Conservation (phyloP, 64 coral and sea anemone species). For the Catalaphyllia jardinei region DNA sequence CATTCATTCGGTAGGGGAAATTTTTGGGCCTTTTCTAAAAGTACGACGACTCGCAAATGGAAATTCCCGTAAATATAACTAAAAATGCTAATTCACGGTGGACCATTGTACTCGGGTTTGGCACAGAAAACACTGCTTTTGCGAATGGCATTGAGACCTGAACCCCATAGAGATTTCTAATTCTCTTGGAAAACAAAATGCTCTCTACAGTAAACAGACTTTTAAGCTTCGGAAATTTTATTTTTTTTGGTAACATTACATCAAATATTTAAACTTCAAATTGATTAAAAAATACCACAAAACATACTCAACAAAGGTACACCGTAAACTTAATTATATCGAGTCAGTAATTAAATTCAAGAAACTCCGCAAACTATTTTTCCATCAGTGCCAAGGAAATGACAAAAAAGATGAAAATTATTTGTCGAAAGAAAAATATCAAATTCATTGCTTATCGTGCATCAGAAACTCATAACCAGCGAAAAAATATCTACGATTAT, state of each 20-base stretch:
- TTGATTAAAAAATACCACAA: background rate
- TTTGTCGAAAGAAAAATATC: slow-evolving; percentile 8
- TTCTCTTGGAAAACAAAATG: too few species aligned
- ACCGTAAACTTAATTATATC: background rate
- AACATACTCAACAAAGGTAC: background rate
- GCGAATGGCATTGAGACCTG: too few species aligned
- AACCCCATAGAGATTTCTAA: too few species aligned
- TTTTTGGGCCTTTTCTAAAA: too few species aligned
- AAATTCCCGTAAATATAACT: too few species aligned
- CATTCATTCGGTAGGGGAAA: too few species aligned
- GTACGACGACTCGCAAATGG: too few species aligned
- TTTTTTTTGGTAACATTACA: background rate
- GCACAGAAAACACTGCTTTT: too few species aligned
- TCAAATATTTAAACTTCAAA: background rate
- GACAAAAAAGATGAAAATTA: background rate
- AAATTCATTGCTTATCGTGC: background rate
- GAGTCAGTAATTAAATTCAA: background rate
- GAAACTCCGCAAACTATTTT: background rate
- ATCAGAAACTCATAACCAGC: background rate
- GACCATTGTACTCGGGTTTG: too few species aligned
- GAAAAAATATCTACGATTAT: background rate
- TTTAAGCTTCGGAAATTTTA: background rate
- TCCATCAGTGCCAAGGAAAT: slow-evolving; percentile 18
- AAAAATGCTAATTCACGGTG: too few species aligned
- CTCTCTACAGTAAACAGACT: too few species aligned